Conservation (phyloP, 2,797 vertebrate genomes). For the Buphagus erythrorhynchus region DNA sequence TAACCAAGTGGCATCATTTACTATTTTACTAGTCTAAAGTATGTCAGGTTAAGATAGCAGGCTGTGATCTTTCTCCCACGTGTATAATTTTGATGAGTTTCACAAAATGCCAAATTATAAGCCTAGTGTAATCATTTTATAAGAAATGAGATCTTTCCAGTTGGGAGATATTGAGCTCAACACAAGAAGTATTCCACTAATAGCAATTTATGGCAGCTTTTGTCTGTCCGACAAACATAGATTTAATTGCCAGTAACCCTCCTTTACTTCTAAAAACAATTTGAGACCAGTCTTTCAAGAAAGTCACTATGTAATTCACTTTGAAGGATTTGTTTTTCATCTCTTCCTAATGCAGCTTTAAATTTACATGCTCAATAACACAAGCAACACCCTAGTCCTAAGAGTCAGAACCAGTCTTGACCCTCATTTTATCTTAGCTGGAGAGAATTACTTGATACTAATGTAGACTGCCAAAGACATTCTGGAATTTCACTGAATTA, state of each 20-base stretch:
- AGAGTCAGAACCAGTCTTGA: constrained; percentile 57
- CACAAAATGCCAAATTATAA: background rate
- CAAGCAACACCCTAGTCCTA: constrained; percentile 46
- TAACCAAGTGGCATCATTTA: background rate
- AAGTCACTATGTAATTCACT: background rate
- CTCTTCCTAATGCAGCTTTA: constrained; percentile 50
- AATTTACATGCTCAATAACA: constrained; percentile 60
- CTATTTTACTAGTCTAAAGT: background rate
- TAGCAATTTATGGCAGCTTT: background rate
- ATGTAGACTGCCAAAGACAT: constrained; percentile 55
- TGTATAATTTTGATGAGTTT: background rate
- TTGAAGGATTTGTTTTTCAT: background rate
- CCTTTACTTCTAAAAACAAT: constrained; percentile 14
- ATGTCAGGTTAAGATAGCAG: background rate
- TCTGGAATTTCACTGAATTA: constrained; percentile 56
- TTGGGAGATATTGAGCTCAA: background rate
- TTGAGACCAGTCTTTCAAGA: background rate
- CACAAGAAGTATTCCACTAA: background rate
- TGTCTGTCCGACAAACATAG: background rate
- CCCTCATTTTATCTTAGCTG: constrained; percentile 68
- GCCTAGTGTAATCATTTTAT: background rate
- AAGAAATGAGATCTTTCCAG: background rate
- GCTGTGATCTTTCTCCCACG: background rate
- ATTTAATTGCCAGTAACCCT: background rate
- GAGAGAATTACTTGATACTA: constrained; percentile 71